phyloP scores from a whole-genome alignment of 2,113 vertebrate species.

The Arothron firmamentum region DNA sequence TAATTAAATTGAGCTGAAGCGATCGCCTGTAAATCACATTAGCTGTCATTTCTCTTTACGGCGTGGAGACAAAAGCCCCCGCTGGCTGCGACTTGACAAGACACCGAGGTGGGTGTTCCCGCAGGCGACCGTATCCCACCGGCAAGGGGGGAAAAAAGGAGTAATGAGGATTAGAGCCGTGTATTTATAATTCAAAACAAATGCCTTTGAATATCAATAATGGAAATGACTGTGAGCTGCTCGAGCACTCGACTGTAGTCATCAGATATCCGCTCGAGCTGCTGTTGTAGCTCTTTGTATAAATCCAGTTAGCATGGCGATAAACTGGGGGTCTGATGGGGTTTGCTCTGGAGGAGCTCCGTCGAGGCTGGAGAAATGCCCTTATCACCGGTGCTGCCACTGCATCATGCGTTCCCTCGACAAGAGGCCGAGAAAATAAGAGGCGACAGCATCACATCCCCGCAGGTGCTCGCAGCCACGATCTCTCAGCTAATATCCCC shows the following conservation, averaged over 20 bases:
- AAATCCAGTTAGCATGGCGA: conserved; percentile 68
- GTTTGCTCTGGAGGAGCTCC: conserved; percentile 57
- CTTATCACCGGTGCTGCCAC: conserved; percentile 61
- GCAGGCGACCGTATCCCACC: conserved; percentile 43
- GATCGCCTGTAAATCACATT: conserved; percentile 79
- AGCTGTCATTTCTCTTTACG: conserved; percentile 77
- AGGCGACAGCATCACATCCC: conserved; percentile 57
- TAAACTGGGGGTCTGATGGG: conserved; percentile 60
- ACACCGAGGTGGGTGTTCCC: conserved; percentile 66
- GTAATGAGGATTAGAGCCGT: conserved; percentile 63
- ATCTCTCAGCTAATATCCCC: conserved; percentile 71
- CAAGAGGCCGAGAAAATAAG: conserved; percentile 59
- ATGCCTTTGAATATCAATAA: conserved; percentile 60
- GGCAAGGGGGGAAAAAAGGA: conserved; percentile 38
- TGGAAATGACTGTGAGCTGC: conserved; percentile 45
- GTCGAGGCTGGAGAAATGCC: conserved; percentile 47
- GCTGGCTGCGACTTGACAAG: conserved; percentile 63
- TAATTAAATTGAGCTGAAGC: conserved; percentile 78
- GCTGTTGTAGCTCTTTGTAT: conserved; percentile 61
- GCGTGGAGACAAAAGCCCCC: conserved; percentile 64
- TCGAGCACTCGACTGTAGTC: conserved; percentile 58
- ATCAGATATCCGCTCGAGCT: conserved; percentile 51
- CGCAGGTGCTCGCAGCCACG: conserved; percentile 51
- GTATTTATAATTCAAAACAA: conserved; percentile 65
- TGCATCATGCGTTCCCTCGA: conserved; percentile 58